Conservation (phyloP, 2,797 vertebrate genomes). For the Parotocinclus haroldoi region DNA sequence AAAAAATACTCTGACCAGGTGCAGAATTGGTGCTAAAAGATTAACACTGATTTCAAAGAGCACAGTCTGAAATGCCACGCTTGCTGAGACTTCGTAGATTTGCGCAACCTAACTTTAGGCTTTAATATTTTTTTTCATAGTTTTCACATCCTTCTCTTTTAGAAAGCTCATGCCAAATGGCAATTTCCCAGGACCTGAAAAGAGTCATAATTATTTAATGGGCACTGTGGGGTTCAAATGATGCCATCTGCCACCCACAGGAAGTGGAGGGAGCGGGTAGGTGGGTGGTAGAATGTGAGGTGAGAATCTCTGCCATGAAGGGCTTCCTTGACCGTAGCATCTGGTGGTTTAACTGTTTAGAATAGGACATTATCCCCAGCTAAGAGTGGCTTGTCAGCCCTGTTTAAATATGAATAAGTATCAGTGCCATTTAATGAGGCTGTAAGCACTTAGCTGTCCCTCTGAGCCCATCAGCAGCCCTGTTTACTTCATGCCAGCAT, state of each 20-base stretch:
- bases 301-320: slow-evolving; percentile 29
- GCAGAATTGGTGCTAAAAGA: no score
- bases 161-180: slow-evolving; percentile 53
- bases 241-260: slow-evolving; percentile 68
- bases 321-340: slow-evolving; percentile 42
- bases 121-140: slow-evolving; percentile 14
- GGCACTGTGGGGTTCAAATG: slow-evolving; percentile 66
- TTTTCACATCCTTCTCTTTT: slow-evolving; percentile 19
- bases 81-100: slow-evolving; percentile 45
- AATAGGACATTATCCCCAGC: slow-evolving; percentile 32
- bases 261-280: slow-evolving; percentile 52
- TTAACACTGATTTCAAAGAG: no score
- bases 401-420: slow-evolving; percentile 48
- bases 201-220: slow-evolving; percentile 79
- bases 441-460: slow-evolving; percentile 26
- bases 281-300: slow-evolving; percentile 28
- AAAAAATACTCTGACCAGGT: no score
- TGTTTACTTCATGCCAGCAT: slow-evolving; percentile 31
- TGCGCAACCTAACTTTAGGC: slow-evolving; percentile 27
- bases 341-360: slow-evolving; percentile 42
- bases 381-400: slow-evolving; percentile 40
- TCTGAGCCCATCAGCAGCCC: slow-evolving; percentile 24
- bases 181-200: slow-evolving; percentile 68
- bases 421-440: slow-evolving; percentile 40
- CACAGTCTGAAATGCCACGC: slow-evolving; percentile 13